These are phyloP conservation scores for Mycetomoellerius zeteki DNA, from an alignment of 1,140 invertebrate species.

Conservation along the genomic window DNA sequence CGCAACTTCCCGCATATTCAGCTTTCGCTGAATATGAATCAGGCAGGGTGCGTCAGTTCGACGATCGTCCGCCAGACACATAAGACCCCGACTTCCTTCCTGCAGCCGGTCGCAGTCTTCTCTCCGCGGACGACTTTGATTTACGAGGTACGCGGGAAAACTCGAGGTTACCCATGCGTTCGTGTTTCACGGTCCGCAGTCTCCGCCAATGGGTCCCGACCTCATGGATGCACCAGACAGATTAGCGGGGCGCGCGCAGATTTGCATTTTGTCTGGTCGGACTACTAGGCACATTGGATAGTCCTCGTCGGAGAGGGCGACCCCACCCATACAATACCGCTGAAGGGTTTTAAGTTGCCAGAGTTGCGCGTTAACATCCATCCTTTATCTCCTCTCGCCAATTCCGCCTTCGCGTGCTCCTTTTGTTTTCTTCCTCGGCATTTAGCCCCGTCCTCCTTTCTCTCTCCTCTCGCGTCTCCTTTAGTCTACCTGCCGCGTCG, in stretches of 20 bases:
- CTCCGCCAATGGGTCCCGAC: constrained; percentile 79
- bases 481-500: constrained; percentile 63
- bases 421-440: constrained; percentile 67
- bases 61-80: constrained; percentile 31
- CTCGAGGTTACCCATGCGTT: constrained; percentile 52
- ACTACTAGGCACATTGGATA: constrained; percentile 76
- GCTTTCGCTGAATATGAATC: constrained; percentile 41
- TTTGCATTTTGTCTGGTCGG: constrained; percentile 85
- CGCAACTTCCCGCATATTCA: constrained; percentile 53
- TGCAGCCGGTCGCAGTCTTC: constrained; percentile 25
- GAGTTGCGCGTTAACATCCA: constrained; percentile 76
- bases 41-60: constrained; percentile 44
- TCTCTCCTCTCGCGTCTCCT: constrained; percentile 19
- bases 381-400: constrained; percentile 64
- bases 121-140: constrained; percentile 48
- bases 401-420: constrained; percentile 69
- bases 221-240: constrained; percentile 84
- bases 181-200: constrained; percentile 31
- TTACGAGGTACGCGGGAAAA: constrained; percentile 59
- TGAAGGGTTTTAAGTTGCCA: constrained; percentile 72
- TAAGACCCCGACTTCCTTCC: constrained; percentile 43
- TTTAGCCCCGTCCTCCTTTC: constrained; percentile 64
- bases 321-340: constrained; percentile 72
- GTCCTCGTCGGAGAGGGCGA: constrained; percentile 61
- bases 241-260: constrained; percentile 81